A percentile compares a stretch with the other conserved stretches of the same genome.
These are phyloP conservation scores for Andinoacara biseriatus DNA, from an alignment of 2,113 vertebrate species.

Conservation along the genomic window DNA sequence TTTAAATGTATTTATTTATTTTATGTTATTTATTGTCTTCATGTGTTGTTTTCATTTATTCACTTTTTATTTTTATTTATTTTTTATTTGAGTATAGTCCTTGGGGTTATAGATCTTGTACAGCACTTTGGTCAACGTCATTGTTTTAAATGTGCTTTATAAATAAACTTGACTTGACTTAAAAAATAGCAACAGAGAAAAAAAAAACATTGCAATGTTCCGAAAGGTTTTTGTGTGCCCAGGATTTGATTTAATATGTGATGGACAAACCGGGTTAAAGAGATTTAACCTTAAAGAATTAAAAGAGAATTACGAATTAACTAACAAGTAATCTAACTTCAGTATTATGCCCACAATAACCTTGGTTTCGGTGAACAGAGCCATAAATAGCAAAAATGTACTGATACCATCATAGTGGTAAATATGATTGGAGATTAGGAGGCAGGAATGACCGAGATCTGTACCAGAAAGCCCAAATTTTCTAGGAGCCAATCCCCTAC, in stretches of 20 bases:
- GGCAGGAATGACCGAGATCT: not conserved
- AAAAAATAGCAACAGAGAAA: not conserved
- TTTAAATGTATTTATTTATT: too few species aligned
- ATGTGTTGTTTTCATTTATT: too few species aligned
- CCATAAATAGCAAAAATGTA: not conserved
- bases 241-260: not conserved
- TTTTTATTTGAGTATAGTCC: too few species aligned
- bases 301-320: not conserved
- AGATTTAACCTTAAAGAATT: not conserved
- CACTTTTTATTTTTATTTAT: too few species aligned
- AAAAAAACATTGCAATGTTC: not conserved
- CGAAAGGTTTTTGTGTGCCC: not conserved
- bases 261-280: not conserved
- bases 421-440: not conserved
- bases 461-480: slow-evolving; percentile 13
- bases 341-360: not conserved
- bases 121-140: too few species aligned
- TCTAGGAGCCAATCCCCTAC: not conserved
- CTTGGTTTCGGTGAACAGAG: not conserved
- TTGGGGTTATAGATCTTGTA: too few species aligned
- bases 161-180: too few species aligned
- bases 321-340: not conserved
- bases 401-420: not conserved
- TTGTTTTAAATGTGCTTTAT: too few species aligned
- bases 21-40: too few species aligned